A percentile compares a stretch with the other conserved stretches of the same genome.
These are phyloP conservation scores for Sylvietta virens DNA, from an alignment of 2,113 vertebrate genomes.

Conservation along the genomic window DNA sequence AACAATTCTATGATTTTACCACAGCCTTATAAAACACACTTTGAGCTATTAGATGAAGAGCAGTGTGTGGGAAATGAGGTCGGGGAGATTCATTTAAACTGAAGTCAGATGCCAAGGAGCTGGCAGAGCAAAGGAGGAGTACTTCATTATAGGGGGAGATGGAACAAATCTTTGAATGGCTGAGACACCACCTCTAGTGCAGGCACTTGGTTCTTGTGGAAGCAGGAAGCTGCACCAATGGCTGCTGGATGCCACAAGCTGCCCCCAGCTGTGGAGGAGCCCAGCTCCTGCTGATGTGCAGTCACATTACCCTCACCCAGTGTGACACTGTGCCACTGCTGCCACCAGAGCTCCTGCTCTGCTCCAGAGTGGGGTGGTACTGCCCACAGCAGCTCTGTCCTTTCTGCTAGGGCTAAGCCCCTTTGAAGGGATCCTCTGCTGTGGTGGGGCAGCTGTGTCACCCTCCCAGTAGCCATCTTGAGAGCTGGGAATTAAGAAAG, in stretches of 20 bases:
- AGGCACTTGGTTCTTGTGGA: background rate
- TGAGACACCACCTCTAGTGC: background rate
- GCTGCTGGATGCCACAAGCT: background rate
- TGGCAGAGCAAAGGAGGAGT: background rate
- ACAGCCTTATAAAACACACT: background rate
- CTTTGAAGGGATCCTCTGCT: background rate
- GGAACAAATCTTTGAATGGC: background rate
- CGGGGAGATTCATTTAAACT: background rate
- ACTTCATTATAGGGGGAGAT: background rate
- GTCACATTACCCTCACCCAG: background rate
- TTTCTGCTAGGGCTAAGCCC: background rate
- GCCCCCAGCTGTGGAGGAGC: background rate
- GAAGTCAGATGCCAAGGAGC: background rate
- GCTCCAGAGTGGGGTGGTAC: background rate
- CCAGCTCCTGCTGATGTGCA: fast-evolving
- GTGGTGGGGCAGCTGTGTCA: background rate
- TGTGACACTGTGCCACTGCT: background rate
- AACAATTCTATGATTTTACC: background rate
- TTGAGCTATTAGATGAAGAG: background rate
- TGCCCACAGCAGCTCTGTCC: background rate
- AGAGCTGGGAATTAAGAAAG: background rate
- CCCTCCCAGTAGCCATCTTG: background rate
- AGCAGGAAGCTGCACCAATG: fast-evolving
- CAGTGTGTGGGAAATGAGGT: background rate
- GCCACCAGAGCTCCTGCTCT: background rate